A percentile compares a stretch with the other conserved stretches of the same genome.
These are phyloP conservation scores for Patiria miniata DNA, from an alignment of 35 echinoderm and acorn worm genomes.

Conservation along the genomic window DNA sequence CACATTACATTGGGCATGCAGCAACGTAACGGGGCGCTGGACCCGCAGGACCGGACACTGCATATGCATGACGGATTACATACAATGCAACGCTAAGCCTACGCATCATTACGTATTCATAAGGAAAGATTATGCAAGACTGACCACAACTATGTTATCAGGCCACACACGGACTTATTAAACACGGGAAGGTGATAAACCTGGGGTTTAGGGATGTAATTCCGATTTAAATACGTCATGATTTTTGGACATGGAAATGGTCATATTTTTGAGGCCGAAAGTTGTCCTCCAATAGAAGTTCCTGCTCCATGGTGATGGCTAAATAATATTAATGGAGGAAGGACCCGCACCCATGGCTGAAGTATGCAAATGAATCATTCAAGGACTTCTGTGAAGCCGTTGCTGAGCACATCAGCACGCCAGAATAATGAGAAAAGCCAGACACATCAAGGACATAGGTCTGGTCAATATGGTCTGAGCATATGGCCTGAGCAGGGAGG, in stretches of 20 bases:
- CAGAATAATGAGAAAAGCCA: background rate
- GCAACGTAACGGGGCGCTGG: background rate
- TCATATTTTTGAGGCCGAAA: background rate
- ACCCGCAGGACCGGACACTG: background rate
- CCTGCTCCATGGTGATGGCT: no score
- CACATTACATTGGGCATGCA: no score
- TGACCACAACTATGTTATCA: background rate
- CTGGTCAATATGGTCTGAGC: no score
- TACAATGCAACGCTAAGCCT: background rate
- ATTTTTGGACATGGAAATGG: constrained; percentile 1
- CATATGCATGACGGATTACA: constrained; percentile 1
- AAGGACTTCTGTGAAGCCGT: background rate
- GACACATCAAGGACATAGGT: background rate
- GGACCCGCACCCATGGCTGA: no score
- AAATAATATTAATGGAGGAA: no score
- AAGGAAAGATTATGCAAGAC: constrained; percentile 21
- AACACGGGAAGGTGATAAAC: no score
- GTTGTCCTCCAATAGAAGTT: no score
- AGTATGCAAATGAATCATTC: background rate
- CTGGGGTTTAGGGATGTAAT: no score
- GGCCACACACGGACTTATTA: no score
- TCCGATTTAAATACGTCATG: constrained; percentile 4
- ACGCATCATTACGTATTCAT: constrained; percentile 8
- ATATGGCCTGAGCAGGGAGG: no score
- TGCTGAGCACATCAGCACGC: no score